Conservation (phyloP, 2,888 invertebrate genomes). For the Nephrotoma guestfalica region DNA sequence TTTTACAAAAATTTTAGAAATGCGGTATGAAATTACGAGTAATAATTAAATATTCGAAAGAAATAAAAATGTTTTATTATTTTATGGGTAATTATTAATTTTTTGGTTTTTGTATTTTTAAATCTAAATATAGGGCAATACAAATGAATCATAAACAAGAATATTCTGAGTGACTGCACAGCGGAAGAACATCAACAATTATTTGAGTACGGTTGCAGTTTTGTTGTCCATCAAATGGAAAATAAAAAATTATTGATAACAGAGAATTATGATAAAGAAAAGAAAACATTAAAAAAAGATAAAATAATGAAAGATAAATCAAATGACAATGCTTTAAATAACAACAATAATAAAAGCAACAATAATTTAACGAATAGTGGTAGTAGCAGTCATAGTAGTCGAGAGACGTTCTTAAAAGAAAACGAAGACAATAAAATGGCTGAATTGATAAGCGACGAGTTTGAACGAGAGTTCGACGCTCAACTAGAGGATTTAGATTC, state of each 20-base stretch:
- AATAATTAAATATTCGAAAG: neutral
- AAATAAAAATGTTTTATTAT: neutral
- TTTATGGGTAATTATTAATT: neutral
- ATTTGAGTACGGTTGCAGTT: neutral
- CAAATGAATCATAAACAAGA: neutral
- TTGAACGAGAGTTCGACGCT: constrained; percentile 27
- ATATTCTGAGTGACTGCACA: neutral
- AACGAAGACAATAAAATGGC: constrained; percentile 4
- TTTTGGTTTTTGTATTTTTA: neutral
- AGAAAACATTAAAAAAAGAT: neutral
- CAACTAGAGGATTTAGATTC: constrained; percentile 29
- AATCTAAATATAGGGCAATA: neutral
- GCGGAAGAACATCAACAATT: neutral
- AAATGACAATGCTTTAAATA: neutral
- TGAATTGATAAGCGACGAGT: constrained; percentile 17
- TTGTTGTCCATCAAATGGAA: neutral
- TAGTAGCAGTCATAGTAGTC: neutral
- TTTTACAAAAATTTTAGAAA: neutral
- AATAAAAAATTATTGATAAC: neutral
- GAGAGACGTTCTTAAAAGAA: neutral
- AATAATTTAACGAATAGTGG: neutral
- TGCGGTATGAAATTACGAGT: neutral
- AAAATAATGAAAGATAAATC: neutral
- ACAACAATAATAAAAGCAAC: neutral
- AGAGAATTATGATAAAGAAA: constrained; percentile 1